Conservation (phyloP, 2,113 vertebrate genomes). For the Lipotes vexillifer region DNA sequence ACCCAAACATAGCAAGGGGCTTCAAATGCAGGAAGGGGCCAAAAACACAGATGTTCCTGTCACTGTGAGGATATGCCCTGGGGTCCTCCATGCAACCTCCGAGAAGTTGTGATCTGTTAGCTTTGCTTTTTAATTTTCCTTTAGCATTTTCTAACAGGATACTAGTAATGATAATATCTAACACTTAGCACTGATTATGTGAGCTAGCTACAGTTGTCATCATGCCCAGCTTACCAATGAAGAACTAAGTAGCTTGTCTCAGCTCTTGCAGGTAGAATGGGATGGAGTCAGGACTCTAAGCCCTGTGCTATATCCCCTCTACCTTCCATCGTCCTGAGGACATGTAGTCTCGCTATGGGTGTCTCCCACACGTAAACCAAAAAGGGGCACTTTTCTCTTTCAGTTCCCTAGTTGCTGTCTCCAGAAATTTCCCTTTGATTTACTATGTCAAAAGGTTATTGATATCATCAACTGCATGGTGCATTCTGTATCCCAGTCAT, state of each 20-base stretch:
- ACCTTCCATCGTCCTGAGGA: neutral
- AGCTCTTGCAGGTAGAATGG: neutral
- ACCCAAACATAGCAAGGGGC: neutral
- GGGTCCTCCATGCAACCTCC: too few species aligned
- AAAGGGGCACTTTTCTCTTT: neutral
- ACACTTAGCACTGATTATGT: too few species aligned
- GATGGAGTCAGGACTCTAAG: neutral
- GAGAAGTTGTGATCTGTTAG: neutral
- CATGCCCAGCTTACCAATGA: neutral
- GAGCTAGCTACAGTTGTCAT: neutral
- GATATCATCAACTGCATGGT: conserved; percentile 69
- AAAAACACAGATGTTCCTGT: neutral
- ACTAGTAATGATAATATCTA: too few species aligned
- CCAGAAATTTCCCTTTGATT: conserved; percentile 71
- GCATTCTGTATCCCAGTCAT: conserved; percentile 53
- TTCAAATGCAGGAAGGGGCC: neutral
- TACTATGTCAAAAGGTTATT: conserved; percentile 61
- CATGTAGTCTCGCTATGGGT: fast-evolving
- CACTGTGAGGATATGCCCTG: fast-evolving
- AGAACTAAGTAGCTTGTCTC: too few species aligned
- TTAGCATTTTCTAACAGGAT: neutral
- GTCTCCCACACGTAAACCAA: neutral
- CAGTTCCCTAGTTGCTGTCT: neutral
- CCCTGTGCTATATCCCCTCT: fast-evolving
- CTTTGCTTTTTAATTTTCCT: fast-evolving